A percentile compares a stretch with the other conserved stretches of the same genome.
phyloP scores from a whole-genome alignment of 2,888 invertebrate species.

The Ornithoptera priamus region DNA sequence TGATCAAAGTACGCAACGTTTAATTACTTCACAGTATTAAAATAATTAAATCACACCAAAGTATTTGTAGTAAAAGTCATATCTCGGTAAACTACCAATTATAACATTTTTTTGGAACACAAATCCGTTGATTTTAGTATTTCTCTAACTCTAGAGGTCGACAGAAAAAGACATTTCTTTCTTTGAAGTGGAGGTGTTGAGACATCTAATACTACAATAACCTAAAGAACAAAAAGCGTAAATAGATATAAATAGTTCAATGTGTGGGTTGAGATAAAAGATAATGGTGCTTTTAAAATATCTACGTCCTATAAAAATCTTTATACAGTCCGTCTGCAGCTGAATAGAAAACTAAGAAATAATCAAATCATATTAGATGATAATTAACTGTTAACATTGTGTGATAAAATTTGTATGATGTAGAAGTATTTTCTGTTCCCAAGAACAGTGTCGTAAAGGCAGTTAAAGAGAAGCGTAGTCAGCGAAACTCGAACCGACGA shows the following conservation, averaged over 20 bases:
- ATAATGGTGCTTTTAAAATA: background rate
- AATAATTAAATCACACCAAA: no score
- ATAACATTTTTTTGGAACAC: no score
- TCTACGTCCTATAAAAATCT: background rate
- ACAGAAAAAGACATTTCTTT: no score
- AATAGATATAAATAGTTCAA: background rate
- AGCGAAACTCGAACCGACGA: constrained; percentile 22
- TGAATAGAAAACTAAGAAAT: background rate
- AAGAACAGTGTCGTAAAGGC: constrained; percentile 24
- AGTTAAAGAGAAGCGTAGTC: constrained; percentile 10
- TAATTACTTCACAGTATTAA: no score
- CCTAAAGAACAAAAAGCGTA: background rate
- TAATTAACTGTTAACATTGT: background rate
- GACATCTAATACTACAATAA: background rate
- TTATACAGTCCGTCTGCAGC: background rate
- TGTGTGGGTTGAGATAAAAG: background rate
- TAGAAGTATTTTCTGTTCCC: constrained; percentile 18
- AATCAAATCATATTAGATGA: background rate
- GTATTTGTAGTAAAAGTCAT: no score
- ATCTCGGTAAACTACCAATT: no score
- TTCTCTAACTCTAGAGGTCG: no score
- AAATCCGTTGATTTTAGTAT: no score
- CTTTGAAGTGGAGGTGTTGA: no score
- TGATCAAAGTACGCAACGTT: no score
- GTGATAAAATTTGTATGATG: constrained; percentile 15